Percentiles rank a stretch among this genome's conserved stretches.
These are phyloP conservation scores for Kryptopterus vitreolus DNA, from an alignment of 2,797 vertebrate species.

Conservation along the genomic window DNA sequence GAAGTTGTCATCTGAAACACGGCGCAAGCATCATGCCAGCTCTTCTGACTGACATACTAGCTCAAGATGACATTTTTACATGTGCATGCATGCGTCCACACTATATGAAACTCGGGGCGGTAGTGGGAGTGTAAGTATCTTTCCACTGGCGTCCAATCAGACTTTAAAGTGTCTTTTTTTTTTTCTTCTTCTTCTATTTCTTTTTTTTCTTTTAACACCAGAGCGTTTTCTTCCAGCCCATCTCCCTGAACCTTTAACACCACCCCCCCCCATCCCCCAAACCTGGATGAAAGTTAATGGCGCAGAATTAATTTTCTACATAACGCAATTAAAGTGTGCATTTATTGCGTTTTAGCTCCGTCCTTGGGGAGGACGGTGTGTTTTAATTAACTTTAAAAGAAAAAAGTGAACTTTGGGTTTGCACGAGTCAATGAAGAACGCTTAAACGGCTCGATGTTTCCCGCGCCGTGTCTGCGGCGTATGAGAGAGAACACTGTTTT, in stretches of 20 bases:
- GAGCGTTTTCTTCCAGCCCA: conserved; percentile 57
- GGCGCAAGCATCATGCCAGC: conserved; percentile 47
- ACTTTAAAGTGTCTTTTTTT: conserved; percentile 54
- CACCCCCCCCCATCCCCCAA: no score
- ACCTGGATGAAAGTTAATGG: conserved; percentile 78
- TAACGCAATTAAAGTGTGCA: conserved; percentile 79
- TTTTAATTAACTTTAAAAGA: conserved; percentile 73
- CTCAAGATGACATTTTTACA: conserved; percentile 58
- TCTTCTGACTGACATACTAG: conserved; percentile 56
- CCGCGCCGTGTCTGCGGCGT: background rate
- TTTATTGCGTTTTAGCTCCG: conserved; percentile 69
- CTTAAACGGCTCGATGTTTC: conserved; percentile 23
- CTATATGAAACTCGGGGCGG: conserved; percentile 37
- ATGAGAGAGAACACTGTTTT: background rate
- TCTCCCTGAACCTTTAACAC: conserved; percentile 68
- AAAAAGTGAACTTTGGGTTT: conserved; percentile 66
- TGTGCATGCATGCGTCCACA: conserved; percentile 54
- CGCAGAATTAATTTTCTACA: conserved; percentile 76
- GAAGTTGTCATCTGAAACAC: conserved; percentile 61
- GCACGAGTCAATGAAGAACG: conserved; percentile 65
- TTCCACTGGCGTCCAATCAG: background rate
- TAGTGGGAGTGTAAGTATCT: background rate
- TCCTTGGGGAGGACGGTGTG: conserved; percentile 72
- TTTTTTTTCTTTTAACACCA: conserved; percentile 58
- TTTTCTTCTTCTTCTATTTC: no score